These are phyloP conservation scores for Microtus richardsoni DNA, from an alignment of 2,113 vertebrate species.

Conservation along the genomic window DNA sequence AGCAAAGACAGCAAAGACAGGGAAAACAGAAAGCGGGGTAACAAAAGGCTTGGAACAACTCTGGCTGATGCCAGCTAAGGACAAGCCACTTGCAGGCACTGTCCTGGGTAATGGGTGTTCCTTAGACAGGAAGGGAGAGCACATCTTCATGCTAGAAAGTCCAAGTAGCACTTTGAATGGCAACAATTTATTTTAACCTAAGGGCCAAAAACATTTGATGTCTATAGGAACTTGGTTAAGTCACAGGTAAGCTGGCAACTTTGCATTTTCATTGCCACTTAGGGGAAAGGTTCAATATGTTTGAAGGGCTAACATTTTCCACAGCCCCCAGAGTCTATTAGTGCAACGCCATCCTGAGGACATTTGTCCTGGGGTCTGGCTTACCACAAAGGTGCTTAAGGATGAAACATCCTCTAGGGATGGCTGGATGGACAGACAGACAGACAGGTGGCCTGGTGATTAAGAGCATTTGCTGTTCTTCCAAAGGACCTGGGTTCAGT, in stretches of 20 bases:
- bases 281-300: constrained; percentile 1
- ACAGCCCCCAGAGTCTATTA: background rate
- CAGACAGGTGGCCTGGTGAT: too few species aligned
- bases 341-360: background rate
- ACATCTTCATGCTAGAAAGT: background rate
- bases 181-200: constrained; percentile 1
- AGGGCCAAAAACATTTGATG: background rate
- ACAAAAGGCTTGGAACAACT: background rate
- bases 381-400: background rate
- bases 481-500: too few species aligned
- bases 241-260: constrained; percentile 10
- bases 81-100: background rate
- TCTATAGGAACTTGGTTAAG: constrained; percentile 8
- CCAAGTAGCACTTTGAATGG: background rate
- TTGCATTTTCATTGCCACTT: constrained; percentile 25
- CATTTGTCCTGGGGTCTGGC: background rate
- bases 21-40: background rate
- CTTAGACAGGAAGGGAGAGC: background rate
- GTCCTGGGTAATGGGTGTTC: background rate
- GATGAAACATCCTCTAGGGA: too few species aligned
- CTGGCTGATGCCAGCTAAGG: background rate
- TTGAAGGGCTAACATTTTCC: background rate
- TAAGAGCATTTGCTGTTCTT: too few species aligned
- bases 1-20: background rate
- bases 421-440: too few species aligned